A percentile compares a stretch with the other conserved stretches of the same genome.
Conservation (phyloP, 1,140 invertebrate genomes). For the Asbolus verrucosus region DNA sequence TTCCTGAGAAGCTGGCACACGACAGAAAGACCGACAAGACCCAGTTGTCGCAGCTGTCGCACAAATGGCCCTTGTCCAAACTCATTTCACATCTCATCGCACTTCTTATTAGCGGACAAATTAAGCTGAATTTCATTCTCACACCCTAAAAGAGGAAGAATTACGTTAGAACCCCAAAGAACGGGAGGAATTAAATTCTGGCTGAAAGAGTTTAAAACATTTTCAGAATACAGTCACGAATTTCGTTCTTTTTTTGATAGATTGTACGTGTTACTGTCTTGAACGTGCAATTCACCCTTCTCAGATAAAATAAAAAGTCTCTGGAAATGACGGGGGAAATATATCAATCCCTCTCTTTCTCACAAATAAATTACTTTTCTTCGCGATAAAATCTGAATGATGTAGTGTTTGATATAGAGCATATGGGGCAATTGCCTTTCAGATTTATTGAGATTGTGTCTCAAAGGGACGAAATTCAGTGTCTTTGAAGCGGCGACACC, state of each 20-base stretch:
- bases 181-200: slow-evolving; percentile 3
- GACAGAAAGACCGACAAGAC: slow-evolving; percentile 25
- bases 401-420: no score
- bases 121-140: slow-evolving; percentile 20
- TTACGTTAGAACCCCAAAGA: slow-evolving; percentile 13
- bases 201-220: neutral
- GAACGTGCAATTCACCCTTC: no score
- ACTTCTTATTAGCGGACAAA: slow-evolving; percentile 42
- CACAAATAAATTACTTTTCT: no score
- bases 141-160: slow-evolving; percentile 12
- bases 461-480: neutral
- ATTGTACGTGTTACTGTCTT: no score
- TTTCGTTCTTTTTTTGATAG: no score
- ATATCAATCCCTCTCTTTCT: no score
- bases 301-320: no score
- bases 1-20: slow-evolving; percentile 31
- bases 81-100: slow-evolving; percentile 54
- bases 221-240: neutral
- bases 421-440: no score
- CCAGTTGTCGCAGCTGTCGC: slow-evolving; percentile 40
- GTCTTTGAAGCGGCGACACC: neutral
- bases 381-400: no score
- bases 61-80: slow-evolving; percentile 53
- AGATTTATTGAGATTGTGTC: neutral
- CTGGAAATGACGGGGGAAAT: no score